phyloP scores from a whole-genome alignment of 2,888 invertebrate species.

The Polia nebulosa region DNA sequence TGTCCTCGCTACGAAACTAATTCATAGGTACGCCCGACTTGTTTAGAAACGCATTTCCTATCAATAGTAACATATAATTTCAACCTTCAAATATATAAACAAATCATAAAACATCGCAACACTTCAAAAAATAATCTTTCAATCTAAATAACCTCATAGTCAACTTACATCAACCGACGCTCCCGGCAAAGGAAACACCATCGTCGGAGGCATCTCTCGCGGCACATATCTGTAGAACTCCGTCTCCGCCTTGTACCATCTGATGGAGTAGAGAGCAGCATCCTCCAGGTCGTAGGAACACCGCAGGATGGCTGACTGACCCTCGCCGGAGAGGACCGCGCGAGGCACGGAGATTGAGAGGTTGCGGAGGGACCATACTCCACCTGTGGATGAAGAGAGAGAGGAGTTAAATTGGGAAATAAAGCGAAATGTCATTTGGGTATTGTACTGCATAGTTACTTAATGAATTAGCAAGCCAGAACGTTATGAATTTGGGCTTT shows the following conservation, averaged over 20 bases:
- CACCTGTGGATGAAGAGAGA: slow-evolving; percentile 73
- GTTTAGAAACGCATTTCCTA: too few species aligned
- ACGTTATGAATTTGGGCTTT: background rate
- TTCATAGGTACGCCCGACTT: too few species aligned
- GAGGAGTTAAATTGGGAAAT: background rate
- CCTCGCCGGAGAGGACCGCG: slow-evolving; percentile 90
- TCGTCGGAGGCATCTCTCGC: slow-evolving; percentile 93
- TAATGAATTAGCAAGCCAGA: too few species aligned
- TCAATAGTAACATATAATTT: too few species aligned
- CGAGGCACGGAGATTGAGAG: slow-evolving; percentile 89
- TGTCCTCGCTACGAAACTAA: too few species aligned
- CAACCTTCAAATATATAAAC: too few species aligned
- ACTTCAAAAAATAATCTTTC: too few species aligned
- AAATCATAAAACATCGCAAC: too few species aligned
- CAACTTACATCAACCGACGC: slow-evolving; percentile 94
- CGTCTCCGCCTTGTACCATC: slow-evolving; percentile 93
- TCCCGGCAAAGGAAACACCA: slow-evolving; percentile 93
- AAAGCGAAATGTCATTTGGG: too few species aligned
- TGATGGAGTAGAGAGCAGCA: slow-evolving; percentile 92
- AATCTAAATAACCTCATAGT: background rate
- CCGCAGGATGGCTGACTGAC: slow-evolving; percentile 88
- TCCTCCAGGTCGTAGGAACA: slow-evolving; percentile 92
- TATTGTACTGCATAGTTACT: too few species aligned
- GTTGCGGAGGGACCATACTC: slow-evolving; percentile 87
- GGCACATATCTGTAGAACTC: slow-evolving; percentile 95